These are phyloP conservation scores for Bombus polaris DNA, from an alignment of 1,140 invertebrate species.

Conservation along the genomic window DNA sequence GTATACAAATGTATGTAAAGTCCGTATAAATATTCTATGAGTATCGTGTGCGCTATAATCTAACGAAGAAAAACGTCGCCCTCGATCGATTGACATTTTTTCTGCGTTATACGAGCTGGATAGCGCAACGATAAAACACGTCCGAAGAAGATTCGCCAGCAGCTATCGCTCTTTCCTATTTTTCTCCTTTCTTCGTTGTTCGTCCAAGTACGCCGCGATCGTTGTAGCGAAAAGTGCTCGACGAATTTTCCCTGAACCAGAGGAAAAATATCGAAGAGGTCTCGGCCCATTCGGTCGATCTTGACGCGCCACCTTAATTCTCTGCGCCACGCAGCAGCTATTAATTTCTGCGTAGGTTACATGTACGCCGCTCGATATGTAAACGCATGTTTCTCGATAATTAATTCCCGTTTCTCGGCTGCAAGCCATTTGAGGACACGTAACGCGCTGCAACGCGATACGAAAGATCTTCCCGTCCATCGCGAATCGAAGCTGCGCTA, in stretches of 20 bases:
- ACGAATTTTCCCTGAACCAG: no score
- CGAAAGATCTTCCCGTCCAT: slow-evolving; percentile 54
- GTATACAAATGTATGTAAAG: background rate
- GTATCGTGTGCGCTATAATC: background rate
- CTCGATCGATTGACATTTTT: background rate
- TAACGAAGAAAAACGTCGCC: background rate
- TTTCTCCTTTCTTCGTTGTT: background rate
- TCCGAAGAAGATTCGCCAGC: background rate
- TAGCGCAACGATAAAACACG: background rate
- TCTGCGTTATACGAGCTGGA: background rate
- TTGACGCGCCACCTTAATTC: slow-evolving; percentile 36
- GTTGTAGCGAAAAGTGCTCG: no score
- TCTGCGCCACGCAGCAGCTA: slow-evolving; percentile 37
- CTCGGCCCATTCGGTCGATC: background rate
- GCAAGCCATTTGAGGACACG: slow-evolving; percentile 59
- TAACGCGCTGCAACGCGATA: slow-evolving; percentile 32
- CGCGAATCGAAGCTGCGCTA: slow-evolving; percentile 59
- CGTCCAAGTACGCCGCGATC: background rate
- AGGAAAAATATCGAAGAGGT: no score
- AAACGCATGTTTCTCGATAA: slow-evolving; percentile 63
- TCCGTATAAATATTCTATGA: slow-evolving; percentile 18
- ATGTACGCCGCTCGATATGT: slow-evolving; percentile 43
- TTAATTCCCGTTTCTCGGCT: slow-evolving; percentile 59
- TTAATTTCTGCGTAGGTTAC: slow-evolving; percentile 53
- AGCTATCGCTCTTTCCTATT: no score